These are phyloP conservation scores for Hylia prasina DNA, from an alignment of 2,113 vertebrate genomes.

Conservation along the genomic window DNA sequence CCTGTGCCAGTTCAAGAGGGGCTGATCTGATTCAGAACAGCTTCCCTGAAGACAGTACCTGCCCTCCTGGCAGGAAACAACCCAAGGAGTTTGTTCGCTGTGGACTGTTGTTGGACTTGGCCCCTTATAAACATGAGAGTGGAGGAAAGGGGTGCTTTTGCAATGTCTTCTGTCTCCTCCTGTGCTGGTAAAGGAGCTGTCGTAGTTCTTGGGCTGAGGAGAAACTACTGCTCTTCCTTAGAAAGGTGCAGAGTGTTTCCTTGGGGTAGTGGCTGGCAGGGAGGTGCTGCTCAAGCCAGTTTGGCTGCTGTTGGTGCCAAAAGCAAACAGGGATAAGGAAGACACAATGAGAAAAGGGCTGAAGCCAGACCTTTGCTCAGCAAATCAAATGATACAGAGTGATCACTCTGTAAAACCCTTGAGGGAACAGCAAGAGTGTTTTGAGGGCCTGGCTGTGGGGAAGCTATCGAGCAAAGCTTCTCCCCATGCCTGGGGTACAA, in stretches of 20 bases:
- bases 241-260: background rate
- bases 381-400: background rate
- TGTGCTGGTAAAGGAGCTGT: fast-evolving
- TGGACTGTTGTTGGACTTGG: background rate
- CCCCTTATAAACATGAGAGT: background rate
- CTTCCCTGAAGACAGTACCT: background rate
- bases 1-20: background rate
- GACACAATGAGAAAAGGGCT: background rate
- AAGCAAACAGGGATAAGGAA: conserved; percentile 5
- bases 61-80: background rate
- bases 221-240: background rate
- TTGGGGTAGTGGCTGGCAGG: background rate
- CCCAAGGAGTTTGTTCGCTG: background rate
- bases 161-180: background rate
- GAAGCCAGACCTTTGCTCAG: conserved; percentile 50
- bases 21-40: background rate
- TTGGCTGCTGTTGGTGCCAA: conserved; percentile 13
- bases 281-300: background rate
- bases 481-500: background rate
- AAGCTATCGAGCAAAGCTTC: background rate
- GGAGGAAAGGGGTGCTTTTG: background rate
- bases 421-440: background rate
- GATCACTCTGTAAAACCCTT: background rate
- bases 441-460: background rate
- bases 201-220: background rate